A percentile compares a stretch with the other conserved stretches of the same genome.
phyloP scores from a whole-genome alignment of 2,113 vertebrate genomes.

The Heloderma charlesbogerti region DNA sequence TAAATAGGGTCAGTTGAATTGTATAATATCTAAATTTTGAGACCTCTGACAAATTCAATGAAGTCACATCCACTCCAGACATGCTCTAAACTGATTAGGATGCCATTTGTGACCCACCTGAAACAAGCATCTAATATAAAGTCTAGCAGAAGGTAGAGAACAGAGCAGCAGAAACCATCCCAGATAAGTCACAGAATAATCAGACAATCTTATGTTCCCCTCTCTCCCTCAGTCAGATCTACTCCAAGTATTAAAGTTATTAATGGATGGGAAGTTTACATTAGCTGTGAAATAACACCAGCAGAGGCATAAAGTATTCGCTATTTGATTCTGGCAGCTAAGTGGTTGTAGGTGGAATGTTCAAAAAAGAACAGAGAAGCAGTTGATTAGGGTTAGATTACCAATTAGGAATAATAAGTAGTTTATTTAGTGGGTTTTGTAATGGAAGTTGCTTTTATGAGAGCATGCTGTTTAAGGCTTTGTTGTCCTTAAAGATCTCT shows the following conservation, averaged over 20 bases:
- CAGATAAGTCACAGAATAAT: not conserved
- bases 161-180: not conserved
- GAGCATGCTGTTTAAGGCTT: not conserved
- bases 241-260: not conserved
- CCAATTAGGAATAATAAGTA: not conserved
- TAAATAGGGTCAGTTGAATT: no score
- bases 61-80: no score
- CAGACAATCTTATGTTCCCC: not conserved
- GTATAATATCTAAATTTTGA: no score
- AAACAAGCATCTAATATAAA: not conserved
- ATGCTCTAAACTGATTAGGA: no score
- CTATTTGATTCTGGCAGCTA: not conserved
- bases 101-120: not conserved
- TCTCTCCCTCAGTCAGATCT: not conserved
- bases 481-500: not conserved
- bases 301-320: not conserved
- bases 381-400: not conserved
- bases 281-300: not conserved
- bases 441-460: not conserved
- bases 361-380: not conserved
- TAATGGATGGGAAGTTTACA: not conserved
- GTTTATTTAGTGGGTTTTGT: not conserved
- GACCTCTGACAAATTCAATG: no score
- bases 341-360: not conserved
- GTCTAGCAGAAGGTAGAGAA: not conserved